Evolutionary conservation across 2,797 vertebrate species (phyloP).

Genomic region (Australoheros facetus): DNA sequence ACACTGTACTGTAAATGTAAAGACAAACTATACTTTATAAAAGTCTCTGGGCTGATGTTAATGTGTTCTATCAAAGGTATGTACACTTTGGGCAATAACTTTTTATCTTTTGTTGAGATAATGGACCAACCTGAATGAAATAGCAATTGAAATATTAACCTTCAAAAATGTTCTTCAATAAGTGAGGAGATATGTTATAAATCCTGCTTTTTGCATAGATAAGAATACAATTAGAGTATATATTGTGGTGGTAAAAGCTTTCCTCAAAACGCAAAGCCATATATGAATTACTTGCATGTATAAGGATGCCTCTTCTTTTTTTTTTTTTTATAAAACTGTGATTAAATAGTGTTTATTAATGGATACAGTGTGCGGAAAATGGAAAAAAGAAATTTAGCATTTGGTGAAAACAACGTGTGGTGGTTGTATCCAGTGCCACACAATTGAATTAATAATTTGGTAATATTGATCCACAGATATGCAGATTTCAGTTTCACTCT

Average conservation of each 20-base stretch:
- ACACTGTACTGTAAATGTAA: background rate
- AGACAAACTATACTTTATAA: background rate
- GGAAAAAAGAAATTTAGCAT: background rate
- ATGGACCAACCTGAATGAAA: background rate
- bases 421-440: background rate
- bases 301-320: background rate
- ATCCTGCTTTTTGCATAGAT: background rate
- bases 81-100: background rate
- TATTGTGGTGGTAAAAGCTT: background rate
- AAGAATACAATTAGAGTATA: background rate
- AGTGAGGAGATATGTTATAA: no score
- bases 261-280: no score
- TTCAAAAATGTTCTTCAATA: background rate
- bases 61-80: background rate
- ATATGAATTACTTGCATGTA: no score
- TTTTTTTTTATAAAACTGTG: background rate
- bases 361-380: background rate
- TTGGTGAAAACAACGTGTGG: background rate
- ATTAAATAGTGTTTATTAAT: background rate
- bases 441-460: background rate
- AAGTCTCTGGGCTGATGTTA: background rate
- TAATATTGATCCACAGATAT: background rate
- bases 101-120: background rate
- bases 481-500: background rate
- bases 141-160: constrained; percentile 4